Percentiles rank a stretch among this genome's conserved stretches.
phyloP scores from a whole-genome alignment of 2,113 vertebrate genomes.

The Corythoichthys intestinalis region DNA sequence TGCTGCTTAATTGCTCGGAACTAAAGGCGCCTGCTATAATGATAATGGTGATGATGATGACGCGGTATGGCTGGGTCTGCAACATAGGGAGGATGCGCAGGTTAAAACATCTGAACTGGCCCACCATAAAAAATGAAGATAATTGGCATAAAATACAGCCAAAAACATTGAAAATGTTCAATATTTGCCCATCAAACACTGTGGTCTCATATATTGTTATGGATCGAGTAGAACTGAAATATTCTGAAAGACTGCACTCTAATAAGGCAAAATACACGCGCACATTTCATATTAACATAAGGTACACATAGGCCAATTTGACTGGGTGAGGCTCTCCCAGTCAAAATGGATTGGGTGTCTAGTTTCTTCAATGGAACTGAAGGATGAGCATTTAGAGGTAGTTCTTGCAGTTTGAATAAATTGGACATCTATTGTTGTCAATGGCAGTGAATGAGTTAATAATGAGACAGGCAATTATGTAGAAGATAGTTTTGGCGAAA shows the following conservation, averaged over 20 bases:
- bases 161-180: neutral
- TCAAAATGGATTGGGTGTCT: too few relatives aligned
- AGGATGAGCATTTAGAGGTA: too few relatives aligned
- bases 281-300: neutral
- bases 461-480: neutral
- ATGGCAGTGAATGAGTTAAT: too few relatives aligned
- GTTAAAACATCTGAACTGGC: neutral
- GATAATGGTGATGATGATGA: slow-evolving; percentile 55
- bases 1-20: slow-evolving; percentile 67
- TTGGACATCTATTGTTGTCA: too few relatives aligned
- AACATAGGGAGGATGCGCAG: slow-evolving; percentile 10
- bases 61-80: slow-evolving; percentile 21
- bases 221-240: neutral
- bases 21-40: slow-evolving; percentile 62
- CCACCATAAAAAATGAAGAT: neutral
- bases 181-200: neutral
- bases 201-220: neutral
- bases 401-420: too few relatives aligned
- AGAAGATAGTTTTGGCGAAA: neutral
- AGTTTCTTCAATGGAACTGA: too few relatives aligned
- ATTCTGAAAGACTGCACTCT: neutral
- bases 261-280: neutral
- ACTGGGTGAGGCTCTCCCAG: too few relatives aligned
- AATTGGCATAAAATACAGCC: neutral
- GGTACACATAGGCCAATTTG: too few relatives aligned